Base-by-base conservation (phyloP, 2,888 invertebrate genomes). In the Lymantria dispar region DNA sequence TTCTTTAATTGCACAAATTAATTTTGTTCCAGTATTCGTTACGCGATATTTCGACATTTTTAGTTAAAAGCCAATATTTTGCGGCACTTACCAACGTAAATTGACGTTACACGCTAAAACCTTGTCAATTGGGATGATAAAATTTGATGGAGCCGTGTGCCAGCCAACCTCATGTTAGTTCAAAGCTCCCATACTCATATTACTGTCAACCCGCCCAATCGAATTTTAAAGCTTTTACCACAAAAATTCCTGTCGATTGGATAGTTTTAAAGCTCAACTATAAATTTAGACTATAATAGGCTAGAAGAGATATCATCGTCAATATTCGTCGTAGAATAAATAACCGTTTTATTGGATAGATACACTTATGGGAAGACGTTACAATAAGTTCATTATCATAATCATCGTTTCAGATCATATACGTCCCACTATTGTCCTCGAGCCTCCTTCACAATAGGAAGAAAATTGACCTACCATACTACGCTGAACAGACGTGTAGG, bases 101-200 rank as follows among this genome's bases (percentile, higher is more conserved):
- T 64, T 75, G 76, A 75, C 74, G 70, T 64, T 61, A 70, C 62
- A 74, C 70, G 85, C 85, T 83, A 85, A 87, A 85, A 83, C 76
- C 74, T 70, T 85, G 83, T 85, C 85, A 83, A 85, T 82, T 68
- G 74, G 69, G 72, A 75, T 81, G 80, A 86, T 86, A 87, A 87
- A 88, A 86, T 86, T 88, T 85, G 81, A 87, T 84, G 76, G 74
- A 67, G 67, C 65, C 67, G 50, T 61, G 68, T 66, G 54, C 41
- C 42, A 70, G 68, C 74, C 71, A 70, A 72, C 58, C 56, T 57
- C 52, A 50, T 58, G 68, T 65, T 69, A 59, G 62, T 66, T 58
- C 55, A 51, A 54, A 58, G 61, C 54, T 55, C 56, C 53, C 57
- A 68, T 67, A 78, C 73, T 84, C 81, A 64, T 70, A 79, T 85